These are phyloP conservation scores for Scolopax mira DNA, from an alignment of 2,113 vertebrate genomes.

Conservation along the genomic window DNA sequence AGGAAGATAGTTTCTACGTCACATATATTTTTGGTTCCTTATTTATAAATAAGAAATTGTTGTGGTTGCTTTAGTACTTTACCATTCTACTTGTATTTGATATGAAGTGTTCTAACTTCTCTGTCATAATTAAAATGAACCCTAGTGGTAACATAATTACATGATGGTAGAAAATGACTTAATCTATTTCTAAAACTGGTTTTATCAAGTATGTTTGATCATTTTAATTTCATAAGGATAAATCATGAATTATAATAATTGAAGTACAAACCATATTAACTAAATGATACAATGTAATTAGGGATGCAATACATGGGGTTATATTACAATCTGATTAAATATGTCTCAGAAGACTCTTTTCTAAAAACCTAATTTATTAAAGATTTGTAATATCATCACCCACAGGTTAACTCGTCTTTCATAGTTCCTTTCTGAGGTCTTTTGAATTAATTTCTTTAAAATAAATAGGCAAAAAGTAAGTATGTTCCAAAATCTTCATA, in stretches of 20 bases:
- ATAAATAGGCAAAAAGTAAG: neutral
- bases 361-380: conserved; percentile 21
- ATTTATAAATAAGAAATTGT: neutral
- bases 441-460: neutral
- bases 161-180: conserved; percentile 25
- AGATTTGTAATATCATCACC: neutral
- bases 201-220: conserved; percentile 49
- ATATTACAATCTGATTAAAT: conserved; percentile 48
- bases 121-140: conserved; percentile 44
- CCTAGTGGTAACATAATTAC: conserved; percentile 41
- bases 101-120: neutral
- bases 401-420: neutral
- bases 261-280: conserved; percentile 51
- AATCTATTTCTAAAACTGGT: conserved; percentile 44
- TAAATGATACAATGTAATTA: conserved; percentile 49
- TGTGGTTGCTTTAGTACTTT: neutral
- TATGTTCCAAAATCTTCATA: neutral
- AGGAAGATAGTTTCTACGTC: neutral
- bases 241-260: conserved; percentile 50
- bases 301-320: conserved; percentile 6
- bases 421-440: neutral
- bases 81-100: neutral
- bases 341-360: neutral
- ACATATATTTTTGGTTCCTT: neutral
- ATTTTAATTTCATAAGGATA: conserved; percentile 52